Percentiles rank a stretch among this genome's conserved stretches.
Evolutionary conservation across 2,113 vertebrate species (phyloP).

Genomic region (Alligator mississippiensis): DNA sequence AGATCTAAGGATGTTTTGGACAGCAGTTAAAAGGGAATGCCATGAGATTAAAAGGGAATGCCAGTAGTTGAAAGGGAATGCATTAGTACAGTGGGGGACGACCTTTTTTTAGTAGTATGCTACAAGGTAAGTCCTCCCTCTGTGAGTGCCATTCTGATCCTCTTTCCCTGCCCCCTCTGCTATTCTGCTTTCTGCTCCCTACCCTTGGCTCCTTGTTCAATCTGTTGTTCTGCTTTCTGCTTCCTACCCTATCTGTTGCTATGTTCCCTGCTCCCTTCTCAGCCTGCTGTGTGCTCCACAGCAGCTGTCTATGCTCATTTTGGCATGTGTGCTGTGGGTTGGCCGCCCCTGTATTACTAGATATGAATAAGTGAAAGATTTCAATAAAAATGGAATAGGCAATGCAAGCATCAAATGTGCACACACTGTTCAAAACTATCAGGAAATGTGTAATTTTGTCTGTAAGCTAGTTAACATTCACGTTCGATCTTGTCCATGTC

Average conservation of each 20-base stretch:
- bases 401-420: neutral
- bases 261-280: too few species aligned
- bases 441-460: neutral
- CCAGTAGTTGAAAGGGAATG: neutral
- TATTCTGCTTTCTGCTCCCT: too few species aligned
- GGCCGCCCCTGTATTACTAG: neutral
- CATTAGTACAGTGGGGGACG: neutral
- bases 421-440: neutral
- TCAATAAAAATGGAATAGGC: neutral
- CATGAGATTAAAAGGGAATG: neutral
- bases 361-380: neutral
- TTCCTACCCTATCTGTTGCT: too few species aligned
- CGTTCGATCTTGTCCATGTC: accelerated
- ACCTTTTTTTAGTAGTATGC: too few species aligned
- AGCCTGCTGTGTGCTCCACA: too few species aligned
- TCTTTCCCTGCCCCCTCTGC: too few species aligned
- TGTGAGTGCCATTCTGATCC: too few species aligned
- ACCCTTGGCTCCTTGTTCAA: too few species aligned
- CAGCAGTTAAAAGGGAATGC: neutral
- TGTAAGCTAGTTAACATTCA: accelerated
- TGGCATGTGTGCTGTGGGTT: too few species aligned
- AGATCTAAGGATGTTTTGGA: neutral
- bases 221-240: too few species aligned
- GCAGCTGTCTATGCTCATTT: too few species aligned
- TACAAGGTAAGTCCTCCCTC: too few species aligned